Evolutionary conservation across 2,113 vertebrate species (phyloP).

Genomic region (Sapayoa aenigma): DNA sequence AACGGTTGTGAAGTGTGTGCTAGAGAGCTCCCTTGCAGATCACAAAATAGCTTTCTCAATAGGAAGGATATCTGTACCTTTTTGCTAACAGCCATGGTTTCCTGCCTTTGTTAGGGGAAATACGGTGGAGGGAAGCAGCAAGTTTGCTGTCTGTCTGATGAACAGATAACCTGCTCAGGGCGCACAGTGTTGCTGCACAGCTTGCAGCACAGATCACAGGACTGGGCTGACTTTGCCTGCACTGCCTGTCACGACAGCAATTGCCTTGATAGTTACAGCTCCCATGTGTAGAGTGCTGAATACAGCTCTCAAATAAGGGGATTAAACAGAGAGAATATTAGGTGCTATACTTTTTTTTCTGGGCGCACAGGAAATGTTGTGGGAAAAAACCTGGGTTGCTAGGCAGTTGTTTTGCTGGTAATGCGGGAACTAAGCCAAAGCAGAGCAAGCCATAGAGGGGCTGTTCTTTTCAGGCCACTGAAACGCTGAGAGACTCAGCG

Average conservation of each 20-base stretch:
- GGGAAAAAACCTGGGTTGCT: constrained; percentile 68
- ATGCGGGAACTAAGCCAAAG: constrained; percentile 38
- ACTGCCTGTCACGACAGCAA: background rate
- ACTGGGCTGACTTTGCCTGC: background rate
- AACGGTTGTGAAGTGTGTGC: background rate
- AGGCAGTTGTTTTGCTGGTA: constrained; percentile 69
- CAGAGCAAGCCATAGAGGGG: background rate
- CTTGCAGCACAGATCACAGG: background rate
- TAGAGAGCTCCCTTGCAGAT: background rate
- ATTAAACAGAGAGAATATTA: background rate
- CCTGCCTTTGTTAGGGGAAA: constrained; percentile 76
- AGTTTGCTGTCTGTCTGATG: background rate
- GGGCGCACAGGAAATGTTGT: constrained; percentile 61
- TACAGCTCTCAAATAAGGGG: background rate
- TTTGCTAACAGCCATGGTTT: constrained; percentile 21
- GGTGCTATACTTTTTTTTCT: constrained; percentile 2
- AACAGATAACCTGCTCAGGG: constrained; percentile 4
- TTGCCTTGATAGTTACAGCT: background rate
- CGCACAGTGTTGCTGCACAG: background rate
- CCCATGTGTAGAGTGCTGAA: background rate
- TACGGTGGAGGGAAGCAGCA: constrained; percentile 56
- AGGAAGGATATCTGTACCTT: constrained; percentile 34
- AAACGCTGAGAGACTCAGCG: background rate
- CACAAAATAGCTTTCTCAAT: background rate
- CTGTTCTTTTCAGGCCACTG: background rate